Percentiles rank a stretch among this genome's conserved stretches.
These are phyloP conservation scores for Tanypteryx hageni DNA, from an alignment of 2,888 invertebrate species.

Conservation along the genomic window DNA sequence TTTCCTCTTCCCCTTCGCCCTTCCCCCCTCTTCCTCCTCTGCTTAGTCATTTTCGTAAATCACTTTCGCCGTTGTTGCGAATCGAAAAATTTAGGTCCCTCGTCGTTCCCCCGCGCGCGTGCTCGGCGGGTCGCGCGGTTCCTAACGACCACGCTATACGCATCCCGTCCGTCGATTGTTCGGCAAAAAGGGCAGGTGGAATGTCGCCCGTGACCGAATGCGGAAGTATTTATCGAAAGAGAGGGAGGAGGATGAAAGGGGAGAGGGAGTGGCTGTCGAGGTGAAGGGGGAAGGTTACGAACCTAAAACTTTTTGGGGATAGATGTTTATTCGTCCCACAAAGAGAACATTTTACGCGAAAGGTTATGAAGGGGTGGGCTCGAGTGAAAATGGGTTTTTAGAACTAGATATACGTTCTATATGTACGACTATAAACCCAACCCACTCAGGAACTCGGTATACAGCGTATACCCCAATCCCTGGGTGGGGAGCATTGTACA, in stretches of 20 bases:
- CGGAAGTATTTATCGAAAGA: slow-evolving; percentile 12
- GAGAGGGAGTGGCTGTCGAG: background rate
- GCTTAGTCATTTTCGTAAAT: background rate
- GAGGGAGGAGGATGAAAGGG: background rate
- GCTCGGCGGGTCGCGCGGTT: background rate
- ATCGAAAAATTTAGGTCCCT: slow-evolving; percentile 20
- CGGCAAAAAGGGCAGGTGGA: background rate
- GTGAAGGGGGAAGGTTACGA: background rate
- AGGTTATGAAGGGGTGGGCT: background rate
- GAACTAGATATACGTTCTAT: too few relatives aligned
- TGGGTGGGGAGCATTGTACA: background rate
- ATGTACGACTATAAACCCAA: too few relatives aligned
- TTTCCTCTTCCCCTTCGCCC: background rate
- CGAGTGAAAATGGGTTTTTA: too few relatives aligned
- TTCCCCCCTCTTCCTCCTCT: background rate
- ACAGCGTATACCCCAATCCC: too few relatives aligned
- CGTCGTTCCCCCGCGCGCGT: background rate
- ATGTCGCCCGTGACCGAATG: background rate
- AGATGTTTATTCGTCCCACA: slow-evolving; percentile 2
- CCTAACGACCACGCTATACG: background rate
- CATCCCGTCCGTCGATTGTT: slow-evolving; percentile 4
- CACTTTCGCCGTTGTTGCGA: slow-evolving; percentile 2
- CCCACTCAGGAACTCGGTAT: too few relatives aligned
- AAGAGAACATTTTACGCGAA: background rate
- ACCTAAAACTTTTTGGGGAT: background rate